A percentile compares a stretch with the other conserved stretches of the same genome.
These are phyloP conservation scores for Cyprinodon brontotheroides DNA, from an alignment of 2,113 vertebrate species.

Conservation along the genomic window DNA sequence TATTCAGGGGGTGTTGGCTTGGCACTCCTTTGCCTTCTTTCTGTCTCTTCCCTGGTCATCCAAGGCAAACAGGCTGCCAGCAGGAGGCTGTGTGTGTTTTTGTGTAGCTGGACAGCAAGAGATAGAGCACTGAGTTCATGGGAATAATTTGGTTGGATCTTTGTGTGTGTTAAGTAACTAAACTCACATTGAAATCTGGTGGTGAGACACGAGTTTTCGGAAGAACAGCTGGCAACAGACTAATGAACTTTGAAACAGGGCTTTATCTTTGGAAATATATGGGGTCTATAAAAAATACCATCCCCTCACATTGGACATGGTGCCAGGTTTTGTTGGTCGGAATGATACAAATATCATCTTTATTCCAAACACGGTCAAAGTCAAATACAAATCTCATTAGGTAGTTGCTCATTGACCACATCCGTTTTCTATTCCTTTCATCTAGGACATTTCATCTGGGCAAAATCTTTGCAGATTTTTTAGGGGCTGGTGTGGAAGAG, in stretches of 20 bases:
- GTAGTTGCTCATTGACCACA: not conserved
- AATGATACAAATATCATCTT: not conserved
- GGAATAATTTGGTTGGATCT: constrained; percentile 49
- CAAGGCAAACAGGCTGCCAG: constrained; percentile 63
- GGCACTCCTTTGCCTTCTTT: constrained; percentile 10
- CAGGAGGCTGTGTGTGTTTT: constrained; percentile 34
- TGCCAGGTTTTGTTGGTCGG: not conserved
- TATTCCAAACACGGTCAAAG: constrained; percentile 2
- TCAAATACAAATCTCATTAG: not conserved
- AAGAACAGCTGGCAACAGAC: constrained; percentile 62
- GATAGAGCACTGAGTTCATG: constrained; percentile 68
- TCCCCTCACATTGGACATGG: not conserved
- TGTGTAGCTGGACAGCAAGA: constrained; percentile 50
- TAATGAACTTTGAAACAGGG: not conserved
- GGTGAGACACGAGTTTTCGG: constrained; percentile 59
- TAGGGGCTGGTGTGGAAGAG: not conserved
- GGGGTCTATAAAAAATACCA: not conserved
- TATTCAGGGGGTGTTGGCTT: constrained; percentile 13
- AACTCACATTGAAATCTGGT: constrained; percentile 52
- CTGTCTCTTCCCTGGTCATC: constrained; percentile 30
- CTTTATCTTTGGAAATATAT: constrained; percentile 6
- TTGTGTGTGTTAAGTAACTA: constrained; percentile 36
- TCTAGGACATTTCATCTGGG: not conserved
- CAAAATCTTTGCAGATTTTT: not conserved
- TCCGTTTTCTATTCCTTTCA: not conserved